These are phyloP conservation scores for Tigriopus californicus DNA, from an alignment of 2,888 invertebrate species.

Conservation along the genomic window DNA sequence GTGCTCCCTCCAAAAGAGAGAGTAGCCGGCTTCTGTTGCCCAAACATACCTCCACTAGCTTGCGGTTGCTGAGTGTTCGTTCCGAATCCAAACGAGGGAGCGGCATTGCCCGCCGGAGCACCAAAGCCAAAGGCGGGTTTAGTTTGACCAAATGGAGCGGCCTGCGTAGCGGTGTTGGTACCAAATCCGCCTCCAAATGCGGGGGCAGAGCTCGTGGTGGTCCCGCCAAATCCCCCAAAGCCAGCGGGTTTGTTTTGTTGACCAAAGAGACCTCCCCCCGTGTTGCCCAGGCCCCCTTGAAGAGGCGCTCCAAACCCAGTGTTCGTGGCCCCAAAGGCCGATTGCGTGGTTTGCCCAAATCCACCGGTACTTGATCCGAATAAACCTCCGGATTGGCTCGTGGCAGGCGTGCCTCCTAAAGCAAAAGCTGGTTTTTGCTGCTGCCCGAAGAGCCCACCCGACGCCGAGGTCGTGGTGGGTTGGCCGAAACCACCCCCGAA, in stretches of 20 bases:
- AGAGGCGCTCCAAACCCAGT: slow-evolving; percentile 11
- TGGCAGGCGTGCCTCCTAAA: background rate
- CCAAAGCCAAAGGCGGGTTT: slow-evolving; percentile 21
- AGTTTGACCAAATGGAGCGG: slow-evolving; percentile 26
- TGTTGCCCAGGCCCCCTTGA: background rate
- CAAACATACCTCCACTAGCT: slow-evolving; percentile 19
- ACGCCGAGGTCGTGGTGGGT: slow-evolving; percentile 25
- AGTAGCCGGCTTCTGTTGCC: slow-evolving; percentile 15
- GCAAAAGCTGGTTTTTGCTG: slow-evolving; percentile 1
- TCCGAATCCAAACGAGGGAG: slow-evolving; percentile 19
- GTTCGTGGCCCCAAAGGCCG: slow-evolving; percentile 10
- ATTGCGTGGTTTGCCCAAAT: background rate
- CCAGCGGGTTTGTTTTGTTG: slow-evolving; percentile 26
- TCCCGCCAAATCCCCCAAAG: slow-evolving; percentile 22
- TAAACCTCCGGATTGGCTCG: background rate
- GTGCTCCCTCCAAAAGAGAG: slow-evolving; percentile 14
- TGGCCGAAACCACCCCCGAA: slow-evolving; percentile 25
- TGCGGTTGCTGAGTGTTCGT: slow-evolving; percentile 16
- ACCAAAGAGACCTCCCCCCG: slow-evolving; percentile 22
- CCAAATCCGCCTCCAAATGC: slow-evolving; percentile 15
- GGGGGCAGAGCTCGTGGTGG: slow-evolving; percentile 28
- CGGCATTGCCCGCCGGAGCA: slow-evolving; percentile 19
- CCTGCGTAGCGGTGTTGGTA: slow-evolving; percentile 22
- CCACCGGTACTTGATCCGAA: background rate
- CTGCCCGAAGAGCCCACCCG: slow-evolving; percentile 27